A percentile compares a stretch with the other conserved stretches of the same genome.
Conservation (phyloP, 2,113 vertebrate species). For the Platanista minor region DNA sequence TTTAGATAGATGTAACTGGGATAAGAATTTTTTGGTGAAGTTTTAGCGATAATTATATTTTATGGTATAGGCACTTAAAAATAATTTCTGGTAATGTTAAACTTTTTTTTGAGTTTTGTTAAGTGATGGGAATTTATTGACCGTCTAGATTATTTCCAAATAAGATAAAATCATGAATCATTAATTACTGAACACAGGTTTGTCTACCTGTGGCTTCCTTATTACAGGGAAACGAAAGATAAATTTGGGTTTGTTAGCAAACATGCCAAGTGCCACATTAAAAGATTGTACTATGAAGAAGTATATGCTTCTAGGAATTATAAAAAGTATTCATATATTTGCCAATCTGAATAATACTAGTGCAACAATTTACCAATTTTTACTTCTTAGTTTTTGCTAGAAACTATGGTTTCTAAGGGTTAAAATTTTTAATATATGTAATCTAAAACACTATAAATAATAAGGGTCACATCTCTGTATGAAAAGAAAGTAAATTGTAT, state of each 20-base stretch:
- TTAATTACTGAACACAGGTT: neutral
- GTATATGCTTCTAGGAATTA: neutral
- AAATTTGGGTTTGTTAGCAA: neutral
- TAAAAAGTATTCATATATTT: neutral
- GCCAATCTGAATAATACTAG: neutral
- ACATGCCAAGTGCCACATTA: neutral
- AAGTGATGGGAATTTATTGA: neutral
- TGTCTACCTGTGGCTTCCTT: neutral
- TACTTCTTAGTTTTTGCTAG: neutral
- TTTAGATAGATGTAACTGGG: neutral
- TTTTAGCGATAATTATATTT: neutral
- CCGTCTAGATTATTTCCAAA: neutral
- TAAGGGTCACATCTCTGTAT: neutral
- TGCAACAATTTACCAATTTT: neutral
- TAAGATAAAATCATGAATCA: neutral
- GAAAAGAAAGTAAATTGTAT: neutral
- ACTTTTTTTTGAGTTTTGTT: neutral
- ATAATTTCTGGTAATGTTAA: neutral
- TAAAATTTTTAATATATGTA: neutral
- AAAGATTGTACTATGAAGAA: neutral
- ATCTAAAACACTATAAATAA: neutral
- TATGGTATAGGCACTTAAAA: neutral
- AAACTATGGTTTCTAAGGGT: neutral
- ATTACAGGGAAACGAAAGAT: neutral
- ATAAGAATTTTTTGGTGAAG: neutral